phyloP scores from a whole-genome alignment of 2,888 invertebrate genomes.

The Falcaria lacertinaria region DNA sequence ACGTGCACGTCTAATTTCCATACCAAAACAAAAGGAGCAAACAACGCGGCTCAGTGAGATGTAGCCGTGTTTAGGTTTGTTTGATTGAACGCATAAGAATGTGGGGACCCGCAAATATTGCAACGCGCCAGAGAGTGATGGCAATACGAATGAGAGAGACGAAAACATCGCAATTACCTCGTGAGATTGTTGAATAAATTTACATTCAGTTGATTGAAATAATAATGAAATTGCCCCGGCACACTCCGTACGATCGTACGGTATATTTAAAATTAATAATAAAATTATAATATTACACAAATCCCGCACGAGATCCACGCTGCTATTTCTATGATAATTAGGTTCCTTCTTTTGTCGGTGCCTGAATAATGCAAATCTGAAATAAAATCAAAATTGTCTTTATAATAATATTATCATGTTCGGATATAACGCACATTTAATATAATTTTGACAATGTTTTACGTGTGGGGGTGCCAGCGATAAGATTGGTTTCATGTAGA shows the following conservation, averaged over 20 bases:
- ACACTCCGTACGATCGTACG: slow-evolving; percentile 66
- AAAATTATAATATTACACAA: slow-evolving; percentile 75
- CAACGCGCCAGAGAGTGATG: slow-evolving; percentile 40
- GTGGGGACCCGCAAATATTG: slow-evolving; percentile 54
- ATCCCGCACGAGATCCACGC: slow-evolving; percentile 53
- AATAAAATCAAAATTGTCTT: slow-evolving; percentile 20
- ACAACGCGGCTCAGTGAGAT: slow-evolving; percentile 32
- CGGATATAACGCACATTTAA: neutral
- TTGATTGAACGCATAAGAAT: slow-evolving; percentile 78
- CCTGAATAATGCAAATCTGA: slow-evolving; percentile 45
- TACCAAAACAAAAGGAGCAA: slow-evolving; percentile 57
- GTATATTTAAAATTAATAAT: slow-evolving; percentile 79
- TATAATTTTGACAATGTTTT: too few relatives aligned
- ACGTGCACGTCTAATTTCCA: slow-evolving; percentile 49
- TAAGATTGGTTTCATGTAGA: too few relatives aligned
- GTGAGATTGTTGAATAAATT: slow-evolving; percentile 80
- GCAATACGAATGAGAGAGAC: slow-evolving; percentile 38
- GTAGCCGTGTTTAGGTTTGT: slow-evolving; percentile 64
- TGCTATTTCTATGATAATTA: slow-evolving; percentile 67
- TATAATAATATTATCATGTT: neutral
- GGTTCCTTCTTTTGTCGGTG: slow-evolving; percentile 43
- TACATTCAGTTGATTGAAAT: slow-evolving; percentile 80
- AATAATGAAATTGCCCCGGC: slow-evolving; percentile 79
- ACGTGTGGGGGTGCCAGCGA: too few relatives aligned
- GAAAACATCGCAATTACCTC: slow-evolving; percentile 72